Evolutionary conservation across 2,797 vertebrate species (phyloP).

Genomic region (Bryconaethiops microstoma): DNA sequence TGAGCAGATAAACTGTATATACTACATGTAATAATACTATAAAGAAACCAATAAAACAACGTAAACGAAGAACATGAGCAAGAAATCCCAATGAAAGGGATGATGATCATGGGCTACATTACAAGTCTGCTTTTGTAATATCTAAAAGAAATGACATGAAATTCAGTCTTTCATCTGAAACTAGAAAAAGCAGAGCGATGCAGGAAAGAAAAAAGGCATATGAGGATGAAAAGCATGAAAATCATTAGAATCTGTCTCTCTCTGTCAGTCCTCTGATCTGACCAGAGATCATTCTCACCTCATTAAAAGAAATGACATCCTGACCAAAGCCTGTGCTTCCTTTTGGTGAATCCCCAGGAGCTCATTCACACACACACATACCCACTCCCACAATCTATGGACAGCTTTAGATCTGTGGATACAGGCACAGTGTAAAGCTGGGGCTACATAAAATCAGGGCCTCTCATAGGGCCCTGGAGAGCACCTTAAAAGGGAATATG

Average conservation of each 20-base stretch:
- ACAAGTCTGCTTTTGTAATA: too few species aligned
- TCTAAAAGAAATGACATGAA: too few species aligned
- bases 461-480: slow-evolving; percentile 36
- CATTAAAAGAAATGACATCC: slow-evolving; percentile 17
- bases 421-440: slow-evolving; percentile 20
- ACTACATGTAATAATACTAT: too few species aligned
- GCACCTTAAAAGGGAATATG: slow-evolving; percentile 39
- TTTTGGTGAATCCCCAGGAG: slow-evolving; percentile 5
- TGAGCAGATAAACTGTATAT: too few species aligned
- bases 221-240: not conserved
- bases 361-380: not conserved
- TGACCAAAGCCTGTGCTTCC: slow-evolving; percentile 8
- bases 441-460: slow-evolving; percentile 27
- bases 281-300: slow-evolving; percentile 2
- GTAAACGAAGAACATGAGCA: too few species aligned
- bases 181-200: not conserved
- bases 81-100: too few species aligned
- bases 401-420: slow-evolving; percentile 31
- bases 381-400: not conserved
- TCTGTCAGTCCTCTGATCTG: not conserved
- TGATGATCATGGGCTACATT: too few species aligned
- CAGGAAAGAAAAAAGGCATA: not conserved
- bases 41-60: too few species aligned
- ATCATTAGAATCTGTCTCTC: not conserved
- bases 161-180: too few species aligned